A percentile compares a stretch with the other conserved stretches of the same genome.
Conservation (phyloP, 2,797 vertebrate genomes). For the Dipus sagitta region DNA sequence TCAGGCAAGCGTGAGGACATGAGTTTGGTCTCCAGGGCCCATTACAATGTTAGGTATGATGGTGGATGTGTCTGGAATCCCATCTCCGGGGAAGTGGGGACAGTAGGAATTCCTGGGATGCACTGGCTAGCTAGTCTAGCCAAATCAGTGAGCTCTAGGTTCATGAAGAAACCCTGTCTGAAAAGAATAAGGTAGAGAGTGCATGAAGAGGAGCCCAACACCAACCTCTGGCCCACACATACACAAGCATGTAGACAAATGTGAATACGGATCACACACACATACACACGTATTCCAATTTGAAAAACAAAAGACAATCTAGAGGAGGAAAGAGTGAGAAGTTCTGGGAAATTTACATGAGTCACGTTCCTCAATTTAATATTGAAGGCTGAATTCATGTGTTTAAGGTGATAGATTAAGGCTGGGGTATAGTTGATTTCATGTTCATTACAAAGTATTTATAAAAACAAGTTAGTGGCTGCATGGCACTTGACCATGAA, state of each 20-base stretch:
- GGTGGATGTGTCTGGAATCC: too few species aligned
- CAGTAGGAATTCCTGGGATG: neutral
- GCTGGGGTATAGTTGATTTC: neutral
- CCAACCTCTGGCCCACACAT: neutral
- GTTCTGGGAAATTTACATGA: neutral
- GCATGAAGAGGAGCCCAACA: neutral
- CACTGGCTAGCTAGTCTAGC: neutral
- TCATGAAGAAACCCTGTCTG: neutral
- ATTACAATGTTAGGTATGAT: too few species aligned
- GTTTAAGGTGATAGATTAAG: neutral
- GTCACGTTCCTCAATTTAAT: neutral
- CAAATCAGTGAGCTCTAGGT: neutral
- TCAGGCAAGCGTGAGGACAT: too few species aligned
- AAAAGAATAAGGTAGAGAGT: neutral
- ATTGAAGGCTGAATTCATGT: neutral
- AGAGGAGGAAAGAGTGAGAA: neutral
- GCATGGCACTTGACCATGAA: neutral
- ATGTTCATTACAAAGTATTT: slow-evolving; percentile 11
- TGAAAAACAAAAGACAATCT: neutral
- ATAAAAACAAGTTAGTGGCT: slow-evolving; percentile 2
- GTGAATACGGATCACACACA: too few species aligned
- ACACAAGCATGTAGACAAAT: neutral
- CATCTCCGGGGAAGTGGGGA: neutral
- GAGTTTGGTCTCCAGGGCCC: too few species aligned
- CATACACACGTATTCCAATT: neutral